Conservation (phyloP, 2,888 invertebrate genomes). For the Drymonia ruficornis region DNA sequence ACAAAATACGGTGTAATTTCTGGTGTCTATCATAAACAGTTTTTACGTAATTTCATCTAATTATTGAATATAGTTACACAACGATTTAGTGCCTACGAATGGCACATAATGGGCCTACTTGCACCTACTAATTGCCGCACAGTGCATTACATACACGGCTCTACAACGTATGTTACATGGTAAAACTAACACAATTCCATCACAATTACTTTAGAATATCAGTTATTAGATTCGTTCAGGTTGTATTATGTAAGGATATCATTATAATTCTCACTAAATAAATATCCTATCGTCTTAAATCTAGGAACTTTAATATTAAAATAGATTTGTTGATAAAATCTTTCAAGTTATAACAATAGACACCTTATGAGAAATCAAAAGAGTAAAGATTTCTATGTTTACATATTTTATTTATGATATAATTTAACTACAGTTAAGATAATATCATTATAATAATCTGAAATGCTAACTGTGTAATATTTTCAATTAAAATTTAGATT, state of each 20-base stretch:
- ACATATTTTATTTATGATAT: constrained; percentile 43
- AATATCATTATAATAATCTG: constrained; percentile 44
- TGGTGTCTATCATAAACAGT: no score
- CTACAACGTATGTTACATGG: constrained; percentile 55
- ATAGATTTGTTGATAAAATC: constrained; percentile 82
- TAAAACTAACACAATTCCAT: constrained; percentile 81
- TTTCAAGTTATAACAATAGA: constrained; percentile 69
- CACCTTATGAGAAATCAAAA: constrained; percentile 50
- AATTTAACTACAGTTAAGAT: constrained; percentile 40
- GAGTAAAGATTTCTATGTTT: constrained; percentile 41
- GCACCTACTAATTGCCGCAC: constrained; percentile 20
- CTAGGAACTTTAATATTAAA: constrained; percentile 61
- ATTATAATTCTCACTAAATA: constrained; percentile 40
- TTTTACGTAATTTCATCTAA: background rate
- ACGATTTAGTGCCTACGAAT: background rate
- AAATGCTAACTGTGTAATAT: constrained; percentile 55
- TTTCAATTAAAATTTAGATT: constrained; percentile 67
- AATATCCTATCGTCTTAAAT: constrained; percentile 41
- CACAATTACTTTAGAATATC: constrained; percentile 84
- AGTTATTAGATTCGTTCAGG: constrained; percentile 78
- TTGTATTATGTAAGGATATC: constrained; percentile 51
- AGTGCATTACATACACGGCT: constrained; percentile 36
- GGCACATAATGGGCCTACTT: constrained; percentile 29
- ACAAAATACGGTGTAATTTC: no score
- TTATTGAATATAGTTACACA: background rate